Evolutionary conservation across 2,113 vertebrate species (phyloP).

Genomic region (Gymnocephalus cernua): DNA sequence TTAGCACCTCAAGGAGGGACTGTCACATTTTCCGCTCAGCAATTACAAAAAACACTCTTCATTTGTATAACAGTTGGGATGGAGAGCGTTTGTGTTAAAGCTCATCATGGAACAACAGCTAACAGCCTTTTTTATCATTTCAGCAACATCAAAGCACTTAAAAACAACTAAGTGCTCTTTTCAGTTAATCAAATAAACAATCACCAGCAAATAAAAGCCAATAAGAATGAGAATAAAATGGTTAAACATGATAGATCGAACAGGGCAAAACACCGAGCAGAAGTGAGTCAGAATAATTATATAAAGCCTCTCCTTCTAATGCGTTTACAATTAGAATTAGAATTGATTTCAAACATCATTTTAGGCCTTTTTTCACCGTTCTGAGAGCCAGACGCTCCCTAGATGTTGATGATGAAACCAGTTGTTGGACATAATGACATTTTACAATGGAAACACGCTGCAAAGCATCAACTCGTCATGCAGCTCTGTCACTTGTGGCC

Average conservation of each 20-base stretch:
- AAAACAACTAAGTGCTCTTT: conserved; percentile 10
- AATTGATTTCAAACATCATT: background rate
- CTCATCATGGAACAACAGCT: conserved; percentile 40
- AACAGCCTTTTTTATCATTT: conserved; percentile 30
- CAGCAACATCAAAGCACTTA: conserved; percentile 27
- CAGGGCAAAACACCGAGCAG: conserved; percentile 5
- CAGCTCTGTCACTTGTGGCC: background rate
- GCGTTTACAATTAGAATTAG: background rate
- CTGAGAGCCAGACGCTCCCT: background rate
- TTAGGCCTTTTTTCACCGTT: background rate
- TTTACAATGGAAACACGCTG: background rate
- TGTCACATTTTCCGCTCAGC: conserved; percentile 59
- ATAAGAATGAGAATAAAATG: conserved; percentile 17
- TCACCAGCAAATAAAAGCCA: conserved; percentile 29
- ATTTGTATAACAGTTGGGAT: conserved; percentile 19
- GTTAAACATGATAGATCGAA: background rate
- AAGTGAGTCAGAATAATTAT: background rate
- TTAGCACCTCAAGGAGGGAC: conserved; percentile 30
- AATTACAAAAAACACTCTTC: conserved; percentile 50
- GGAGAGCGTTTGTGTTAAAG: conserved; percentile 32
- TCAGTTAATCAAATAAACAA: conserved; percentile 35
- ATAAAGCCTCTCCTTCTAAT: background rate
- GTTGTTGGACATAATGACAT: background rate
- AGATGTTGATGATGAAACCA: background rate
- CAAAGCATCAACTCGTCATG: background rate